These are phyloP conservation scores for Paraplagusia blochii DNA, from an alignment of 2,113 vertebrate genomes.

Conservation along the genomic window DNA sequence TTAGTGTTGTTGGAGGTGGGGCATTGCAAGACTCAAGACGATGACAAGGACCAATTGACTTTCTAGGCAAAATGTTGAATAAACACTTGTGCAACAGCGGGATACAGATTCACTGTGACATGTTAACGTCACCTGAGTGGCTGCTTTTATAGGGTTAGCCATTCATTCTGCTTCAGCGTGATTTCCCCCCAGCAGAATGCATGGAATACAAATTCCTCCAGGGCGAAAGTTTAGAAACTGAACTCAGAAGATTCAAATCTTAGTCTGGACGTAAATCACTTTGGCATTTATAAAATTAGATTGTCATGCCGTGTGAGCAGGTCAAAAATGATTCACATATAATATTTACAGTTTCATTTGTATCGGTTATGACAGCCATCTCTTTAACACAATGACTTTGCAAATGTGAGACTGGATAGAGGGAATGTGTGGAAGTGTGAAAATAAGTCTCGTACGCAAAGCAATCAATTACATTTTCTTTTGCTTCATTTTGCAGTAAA, in stretches of 20 bases:
- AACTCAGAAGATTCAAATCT: slow-evolving; percentile 2
- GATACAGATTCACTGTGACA: neutral
- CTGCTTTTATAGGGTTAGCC: slow-evolving; percentile 12
- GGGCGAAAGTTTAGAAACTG: slow-evolving; percentile 4
- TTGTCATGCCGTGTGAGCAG: slow-evolving; percentile 27
- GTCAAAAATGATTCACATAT: slow-evolving; percentile 33
- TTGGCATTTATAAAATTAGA: slow-evolving; percentile 11
- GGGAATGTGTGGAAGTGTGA: no score
- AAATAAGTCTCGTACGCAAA: no score
- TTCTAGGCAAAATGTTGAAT: neutral
- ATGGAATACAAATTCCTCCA: slow-evolving; percentile 3
- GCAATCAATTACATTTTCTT: no score
- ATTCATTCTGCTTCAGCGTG: neutral
- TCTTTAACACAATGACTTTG: no score
- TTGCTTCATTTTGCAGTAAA: no score
- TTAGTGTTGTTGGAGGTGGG: no score
- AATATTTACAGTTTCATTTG: neutral
- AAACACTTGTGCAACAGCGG: neutral
- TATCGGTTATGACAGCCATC: no score
- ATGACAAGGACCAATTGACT: no score
- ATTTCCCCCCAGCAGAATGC: neutral
- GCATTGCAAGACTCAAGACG: no score
- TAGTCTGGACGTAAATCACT: slow-evolving; percentile 19
- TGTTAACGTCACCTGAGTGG: neutral
- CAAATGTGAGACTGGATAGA: no score